Base-by-base conservation (phyloP, 2,888 invertebrate species). In the Invenusta paracnida region DNA sequence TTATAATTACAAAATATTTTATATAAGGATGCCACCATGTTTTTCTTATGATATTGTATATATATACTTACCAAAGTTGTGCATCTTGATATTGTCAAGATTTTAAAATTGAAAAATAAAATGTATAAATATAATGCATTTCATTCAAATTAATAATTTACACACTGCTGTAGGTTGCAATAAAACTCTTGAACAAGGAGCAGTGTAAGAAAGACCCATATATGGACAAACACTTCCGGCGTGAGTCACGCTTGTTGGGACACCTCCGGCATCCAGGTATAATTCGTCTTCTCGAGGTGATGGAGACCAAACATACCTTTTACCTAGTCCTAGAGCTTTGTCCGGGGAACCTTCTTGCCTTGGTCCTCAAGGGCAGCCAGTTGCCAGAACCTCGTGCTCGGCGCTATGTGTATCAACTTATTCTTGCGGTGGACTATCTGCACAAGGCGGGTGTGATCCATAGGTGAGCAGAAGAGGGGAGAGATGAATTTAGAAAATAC, bases 281-380 rank as follows among this genome's bases (percentile, higher is more conserved):
- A 30, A 89, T 91, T 73, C 89, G 90, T 67, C 87, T 91, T 23
- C 88, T 89, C 48, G 91, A 91, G 86, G 89, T 91, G 2, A 90
- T 91, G 90, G 91, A 91, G 87, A 91, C 91, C 1, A 90, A 91
- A 87, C 90, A 91, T 87, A 29, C 82, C 66, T 91, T 91, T 87
- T 91, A 91, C 87, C 89, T 91, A 66, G 91, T 91, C 25, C 90
- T 89, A 0, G 91, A 91, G 87, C 87, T 90, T 31, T 91, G 91
- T 87, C 87, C 88, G 27, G 91, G 91, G 0, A 91, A 91, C 0
- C 30, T 85, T n/a, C 1, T 85, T 25, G 11, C 84, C 0, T 88
- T 91, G 28, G 90, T 91, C 90, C 90, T 90, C 87, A 89, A 90
- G 87, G 91, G 91, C 86, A 90, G 90, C 83, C 88, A 88, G 86